Conservation (phyloP, 2,888 invertebrate genomes). For the Graphium colonna region DNA sequence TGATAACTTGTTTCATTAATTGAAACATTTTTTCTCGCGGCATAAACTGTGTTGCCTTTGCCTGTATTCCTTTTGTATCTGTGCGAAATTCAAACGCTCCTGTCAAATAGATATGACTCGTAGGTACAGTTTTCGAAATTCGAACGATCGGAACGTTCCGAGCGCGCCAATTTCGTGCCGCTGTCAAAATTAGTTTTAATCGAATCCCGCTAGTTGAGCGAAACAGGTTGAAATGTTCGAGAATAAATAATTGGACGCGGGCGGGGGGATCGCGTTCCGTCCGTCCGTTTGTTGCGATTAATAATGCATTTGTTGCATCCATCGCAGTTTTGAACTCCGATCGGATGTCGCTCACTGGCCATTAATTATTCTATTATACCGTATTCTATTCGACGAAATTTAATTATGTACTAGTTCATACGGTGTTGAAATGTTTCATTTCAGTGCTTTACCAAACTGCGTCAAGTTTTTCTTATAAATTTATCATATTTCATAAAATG, state of each 20-base stretch:
- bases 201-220: conserved; percentile 8
- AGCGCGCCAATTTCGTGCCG: neutral
- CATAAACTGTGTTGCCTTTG: no score
- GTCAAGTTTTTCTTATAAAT: no score
- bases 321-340: conserved; percentile 20
- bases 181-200: conserved; percentile 15
- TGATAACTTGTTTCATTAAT: no score
- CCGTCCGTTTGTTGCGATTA: conserved; percentile 32
- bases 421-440: no score
- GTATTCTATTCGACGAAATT: conserved; percentile 13
- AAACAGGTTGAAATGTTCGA: conserved; percentile 14
- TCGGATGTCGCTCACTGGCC: conserved; percentile 13
- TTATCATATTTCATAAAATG: no score
- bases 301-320: conserved; percentile 32
- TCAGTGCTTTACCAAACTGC: no score
- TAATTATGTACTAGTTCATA: neutral
- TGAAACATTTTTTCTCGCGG: no score
- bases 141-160: no score
- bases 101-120: no score
- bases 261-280: conserved; percentile 17
- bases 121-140: no score
- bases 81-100: no score
- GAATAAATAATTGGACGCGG: conserved; percentile 30
- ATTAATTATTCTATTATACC: conserved; percentile 19
- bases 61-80: no score